Evolutionary conservation across 2,888 invertebrate genomes (phyloP), one percentile per base, ranked within the genome.

Genomic region (Chirona hameri): DNA sequence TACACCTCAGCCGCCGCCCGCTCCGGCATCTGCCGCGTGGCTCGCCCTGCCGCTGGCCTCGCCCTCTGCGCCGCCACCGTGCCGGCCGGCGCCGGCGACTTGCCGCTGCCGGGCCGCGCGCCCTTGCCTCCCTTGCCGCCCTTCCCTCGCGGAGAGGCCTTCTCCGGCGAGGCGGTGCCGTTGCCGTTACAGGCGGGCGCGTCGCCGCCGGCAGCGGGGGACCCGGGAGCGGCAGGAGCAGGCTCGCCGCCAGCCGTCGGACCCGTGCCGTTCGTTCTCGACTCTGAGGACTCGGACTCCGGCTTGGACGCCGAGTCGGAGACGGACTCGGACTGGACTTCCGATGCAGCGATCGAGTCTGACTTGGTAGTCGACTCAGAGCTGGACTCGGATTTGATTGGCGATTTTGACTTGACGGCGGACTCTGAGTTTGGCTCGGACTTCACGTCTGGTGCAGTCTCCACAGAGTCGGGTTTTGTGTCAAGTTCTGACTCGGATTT

Each of bases 1-100:
- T 84, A 84, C 9, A 83, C 81, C 29, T 83, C 82, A 1, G 82
- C 84, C 9, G 84, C 84, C 18, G 82, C 82, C 14, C 82, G 52
- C 21, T 81, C 81, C 31, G 60, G 69, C 27, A 76, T 29, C 24
- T 55, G 21, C 24, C 65, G 69, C 27, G 69, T 65, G 21, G 69
- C n/a, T 7, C 76, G 29, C 31, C 21, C 79, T 29, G 81, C 57
- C 15, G 52, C n/a, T 10, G 48, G 46, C 18, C 48, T 12, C 31
- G 24, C 46, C 24, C 21, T 52, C 39, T 27, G 55, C 10, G 69
- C n/a, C 57, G 29, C 65, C 31, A n/a, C 81, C 31, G 60, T 24
- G 18, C 81, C 48, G 0, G 65, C 46, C 2, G 27, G n/a, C 15
- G 52, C 52, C 48, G 79, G 79, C 9, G 79, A 48, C 52, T 80